Evolutionary conservation across 2,888 invertebrate genomes (phyloP), one percentile per base, ranked within the genome.

Genomic region (Merodon equestris): DNA sequence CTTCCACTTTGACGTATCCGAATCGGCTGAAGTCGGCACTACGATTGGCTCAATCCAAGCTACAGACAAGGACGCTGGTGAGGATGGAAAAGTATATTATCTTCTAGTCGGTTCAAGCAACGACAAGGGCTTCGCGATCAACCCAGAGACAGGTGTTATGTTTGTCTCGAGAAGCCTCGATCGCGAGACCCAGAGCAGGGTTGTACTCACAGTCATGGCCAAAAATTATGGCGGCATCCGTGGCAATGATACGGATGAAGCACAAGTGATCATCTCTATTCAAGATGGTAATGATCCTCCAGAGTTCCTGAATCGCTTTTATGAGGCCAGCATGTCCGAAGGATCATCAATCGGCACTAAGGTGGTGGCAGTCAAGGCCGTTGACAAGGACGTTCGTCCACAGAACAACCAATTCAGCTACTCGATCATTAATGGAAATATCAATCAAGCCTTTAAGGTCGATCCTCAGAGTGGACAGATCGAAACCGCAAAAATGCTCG

Each of bases 231-330:
- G 98, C 12, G 96, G 97, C 14, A 97, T 98, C 83, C 92, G 94
- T 42, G 98, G 98, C 1, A 97, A 97, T 86, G 97, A 98, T 85
- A 97, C 97, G 0, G 97, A 97, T 86, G 97, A 96, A 89, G 97
- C 97, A 2, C 96, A 96, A 89, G 95, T 98, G 0, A 95, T 96
- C 53, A 94, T 98, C 79, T 94, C 95, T 0, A 95, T 98, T 81
- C 96, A 97, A 89, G 98, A 98, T 87, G 97, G 97, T 15, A 98
- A 98, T 86, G 98, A 98, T 90, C 97, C 98, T 0, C 98, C 98
- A 0, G 96, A 96, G 87, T 98, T 98, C 87, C 88, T 94, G n/a
- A 92, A 94, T 84, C 91, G 91, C 54, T 86, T 92, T 15, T 98
- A 98, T 86, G 94, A 94, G 84, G 92, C 94, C 0, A 92, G 91